These are phyloP conservation scores for Dione juno DNA, from an alignment of 2,888 invertebrate genomes.

Conservation along the genomic window DNA sequence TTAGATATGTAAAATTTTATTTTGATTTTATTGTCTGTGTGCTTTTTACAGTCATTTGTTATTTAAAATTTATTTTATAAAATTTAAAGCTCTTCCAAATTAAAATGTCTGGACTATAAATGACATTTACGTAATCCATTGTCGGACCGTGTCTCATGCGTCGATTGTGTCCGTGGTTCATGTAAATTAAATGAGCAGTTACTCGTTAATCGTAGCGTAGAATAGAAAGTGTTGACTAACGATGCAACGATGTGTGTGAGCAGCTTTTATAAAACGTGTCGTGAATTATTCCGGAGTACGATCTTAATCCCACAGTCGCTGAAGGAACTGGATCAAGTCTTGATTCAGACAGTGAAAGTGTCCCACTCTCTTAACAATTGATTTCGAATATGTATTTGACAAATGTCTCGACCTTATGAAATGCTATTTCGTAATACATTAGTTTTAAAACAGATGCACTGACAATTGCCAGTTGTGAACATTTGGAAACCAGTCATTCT, in stretches of 20 bases:
- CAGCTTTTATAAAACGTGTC: constrained; percentile 69
- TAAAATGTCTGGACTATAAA: background rate
- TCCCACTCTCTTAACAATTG: constrained; percentile 74
- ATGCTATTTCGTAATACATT: constrained; percentile 41
- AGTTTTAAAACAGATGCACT: constrained; percentile 39
- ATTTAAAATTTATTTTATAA: background rate
- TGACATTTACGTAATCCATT: constrained; percentile 28
- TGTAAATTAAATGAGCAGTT: constrained; percentile 45
- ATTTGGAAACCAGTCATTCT: constrained; percentile 31
- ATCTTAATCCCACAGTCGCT: constrained; percentile 67
- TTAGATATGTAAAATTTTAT: background rate
- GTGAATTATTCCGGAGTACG: constrained; percentile 62
- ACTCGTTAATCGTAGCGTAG: constrained; percentile 46
- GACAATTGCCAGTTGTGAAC: constrained; percentile 19
- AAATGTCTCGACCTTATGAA: constrained; percentile 65
- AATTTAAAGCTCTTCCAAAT: background rate
- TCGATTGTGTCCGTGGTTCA: constrained; percentile 46
- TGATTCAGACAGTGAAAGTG: constrained; percentile 77
- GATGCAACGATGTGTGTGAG: constrained; percentile 60
- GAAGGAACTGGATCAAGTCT: constrained; percentile 69
- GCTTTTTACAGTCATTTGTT: background rate
- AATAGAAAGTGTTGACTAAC: constrained; percentile 75
- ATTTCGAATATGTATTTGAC: constrained; percentile 65
- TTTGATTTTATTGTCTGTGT: background rate
- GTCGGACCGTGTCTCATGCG: constrained; percentile 33